Evolutionary conservation across 2,113 vertebrate species (phyloP), one percentile per base, ranked within the genome.

Genomic region (Dipodomys spectabilis): DNA sequence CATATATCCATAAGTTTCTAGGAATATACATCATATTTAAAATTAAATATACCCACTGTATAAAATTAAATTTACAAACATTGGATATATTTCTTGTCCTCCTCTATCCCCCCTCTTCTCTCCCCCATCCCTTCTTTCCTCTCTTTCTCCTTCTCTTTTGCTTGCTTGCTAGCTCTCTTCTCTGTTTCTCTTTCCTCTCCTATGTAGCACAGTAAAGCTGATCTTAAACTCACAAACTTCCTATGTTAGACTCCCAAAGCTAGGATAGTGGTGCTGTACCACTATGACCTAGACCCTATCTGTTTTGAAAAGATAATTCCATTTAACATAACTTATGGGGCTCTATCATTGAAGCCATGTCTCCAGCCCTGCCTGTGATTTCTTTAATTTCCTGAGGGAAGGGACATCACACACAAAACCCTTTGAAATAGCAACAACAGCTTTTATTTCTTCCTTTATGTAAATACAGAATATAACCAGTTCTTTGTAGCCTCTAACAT

Each of bases 11-110:
- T 84, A 88, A 15, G 7, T 86, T 75, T 78, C 60, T 74, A 16
- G 93, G 13, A 80, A 88, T 12, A 75, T 35, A 82, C 16, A 57
- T 18, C 12, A 71, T 30, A 1, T 86, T 93, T 86, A 95, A 93
- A 94, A 86, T 72, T 22, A 92, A 77, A 64, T 32, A 7, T 0
- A 86, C 13, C 30, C 5, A 5, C 8, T 39, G 44, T 32, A 77
- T 87, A 15, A 73, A 81, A 67, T 86, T 81, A 11, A 87, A 88
- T 82, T 92, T 19, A 64, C 22, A 82, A 88, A 15, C 0, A 64
- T 72, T 86, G 68, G 3, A 35, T 64, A 11, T 39, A 23, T 83
- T 91, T 49, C 49, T 49, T 57, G 53, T 16, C 53, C 53, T 16
- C 53, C 15, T 13, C 53, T 13, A 3, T 57, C 16, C 16, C 15